Conservation (phyloP, 2,888 invertebrate genomes). For the Ophion ventricosus region DNA sequence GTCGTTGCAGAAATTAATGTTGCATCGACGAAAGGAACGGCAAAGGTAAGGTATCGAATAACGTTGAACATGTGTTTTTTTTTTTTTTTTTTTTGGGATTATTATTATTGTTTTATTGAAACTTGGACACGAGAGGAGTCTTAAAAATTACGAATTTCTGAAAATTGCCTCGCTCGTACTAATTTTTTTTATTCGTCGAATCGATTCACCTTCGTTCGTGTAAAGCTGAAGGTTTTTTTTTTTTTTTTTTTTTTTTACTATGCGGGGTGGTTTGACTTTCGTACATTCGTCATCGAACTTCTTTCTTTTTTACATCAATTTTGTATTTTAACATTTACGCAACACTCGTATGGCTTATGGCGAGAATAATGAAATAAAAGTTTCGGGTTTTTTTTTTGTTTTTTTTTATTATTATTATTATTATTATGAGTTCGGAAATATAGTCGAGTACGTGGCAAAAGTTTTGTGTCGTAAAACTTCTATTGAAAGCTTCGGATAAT, state of each 20-base stretch:
- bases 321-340: conserved; percentile 1
- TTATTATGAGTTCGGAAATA: background rate
- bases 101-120: conserved; percentile 36
- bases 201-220: background rate
- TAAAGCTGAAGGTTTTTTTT: conserved; percentile 28
- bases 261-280: background rate
- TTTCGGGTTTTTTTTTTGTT: background rate
- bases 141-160: conserved; percentile 27
- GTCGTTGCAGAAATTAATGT: background rate
- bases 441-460: conserved; percentile 2
- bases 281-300: conserved; percentile 14
- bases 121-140: conserved; percentile 31
- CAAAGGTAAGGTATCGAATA: no score
- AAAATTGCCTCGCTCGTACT: conserved; percentile 2
- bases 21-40: no score
- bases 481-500: conserved; percentile 51
- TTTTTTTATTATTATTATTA: no score
- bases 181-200: conserved; percentile 9
- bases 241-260: conserved; percentile 13
- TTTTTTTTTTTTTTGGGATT: no score
- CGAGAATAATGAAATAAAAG: background rate
- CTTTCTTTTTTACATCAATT: background rate
- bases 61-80: background rate
- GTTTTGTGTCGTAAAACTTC: conserved; percentile 30
- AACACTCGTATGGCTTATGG: conserved; percentile 7